phyloP scores from a whole-genome alignment of 2,797 vertebrate genomes.

The Protosalanx chinensis region DNA sequence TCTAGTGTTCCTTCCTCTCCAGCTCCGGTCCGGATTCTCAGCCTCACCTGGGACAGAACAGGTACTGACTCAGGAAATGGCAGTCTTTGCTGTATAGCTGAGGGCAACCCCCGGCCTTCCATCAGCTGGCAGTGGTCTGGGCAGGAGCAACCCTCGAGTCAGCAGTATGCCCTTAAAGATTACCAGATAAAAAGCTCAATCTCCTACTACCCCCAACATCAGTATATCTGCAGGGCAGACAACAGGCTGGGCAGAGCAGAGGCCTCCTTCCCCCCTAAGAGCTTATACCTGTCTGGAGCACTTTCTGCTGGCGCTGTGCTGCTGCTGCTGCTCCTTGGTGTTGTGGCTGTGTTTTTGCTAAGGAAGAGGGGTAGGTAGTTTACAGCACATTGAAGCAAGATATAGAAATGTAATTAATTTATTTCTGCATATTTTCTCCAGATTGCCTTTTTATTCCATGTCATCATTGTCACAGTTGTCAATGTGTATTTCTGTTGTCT shows the following conservation, averaged over 20 bases:
- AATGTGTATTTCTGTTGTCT: too few species aligned
- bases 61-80: not conserved
- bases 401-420: not conserved
- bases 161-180: not conserved
- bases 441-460: not conserved
- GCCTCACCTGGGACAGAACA: constrained; percentile 8
- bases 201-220: not conserved
- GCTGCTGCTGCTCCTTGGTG: not conserved
- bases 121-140: constrained; percentile 19
- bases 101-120: constrained; percentile 26
- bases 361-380: constrained; percentile 20
- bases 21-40: constrained; percentile 26
- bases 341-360: constrained; percentile 5
- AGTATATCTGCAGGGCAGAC: constrained; percentile 24
- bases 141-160: not conserved
- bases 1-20: constrained; percentile 2
- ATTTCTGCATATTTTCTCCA: not conserved
- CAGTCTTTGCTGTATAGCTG: constrained; percentile 21
- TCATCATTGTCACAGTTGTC: not conserved
- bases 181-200: constrained; percentile 3
- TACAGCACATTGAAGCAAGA: not conserved
- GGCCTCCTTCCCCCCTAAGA: constrained; percentile 9
- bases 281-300: not conserved
- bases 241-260: constrained; percentile 21
- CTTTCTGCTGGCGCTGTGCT: not conserved